These are phyloP conservation scores for Chironex yamaguchii DNA, from an alignment of 30 jellyfish, hydroid and myxozoan species.

Conservation along the genomic window DNA sequence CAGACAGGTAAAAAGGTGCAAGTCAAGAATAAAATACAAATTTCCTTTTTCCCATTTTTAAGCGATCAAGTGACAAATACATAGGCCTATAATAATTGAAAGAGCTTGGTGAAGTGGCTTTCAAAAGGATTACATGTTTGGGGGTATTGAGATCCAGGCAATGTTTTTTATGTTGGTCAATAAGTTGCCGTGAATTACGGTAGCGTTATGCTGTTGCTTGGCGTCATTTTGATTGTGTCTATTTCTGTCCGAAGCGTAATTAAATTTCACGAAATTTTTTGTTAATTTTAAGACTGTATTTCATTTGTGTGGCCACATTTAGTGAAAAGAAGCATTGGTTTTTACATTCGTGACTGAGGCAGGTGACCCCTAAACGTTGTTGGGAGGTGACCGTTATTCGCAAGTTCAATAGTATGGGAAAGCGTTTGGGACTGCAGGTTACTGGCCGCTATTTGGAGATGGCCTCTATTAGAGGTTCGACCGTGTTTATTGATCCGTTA, in stretches of 20 bases:
- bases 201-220: background rate
- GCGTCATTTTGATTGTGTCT: background rate
- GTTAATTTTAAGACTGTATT: background rate
- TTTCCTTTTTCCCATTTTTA: background rate
- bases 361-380: background rate
- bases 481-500: too few relatives aligned
- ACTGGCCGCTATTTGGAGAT: background rate
- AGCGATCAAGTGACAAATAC: background rate
- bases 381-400: background rate
- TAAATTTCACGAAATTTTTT: background rate
- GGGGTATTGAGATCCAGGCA: too few relatives aligned
- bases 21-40: background rate
- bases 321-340: background rate
- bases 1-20: background rate
- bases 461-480: background rate
- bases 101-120: too few relatives aligned
- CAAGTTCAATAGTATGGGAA: background rate
- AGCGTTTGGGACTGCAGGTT: conserved; percentile 1
- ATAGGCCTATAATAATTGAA: background rate
- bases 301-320: background rate
- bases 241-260: background rate
- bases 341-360: background rate
- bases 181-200: background rate
- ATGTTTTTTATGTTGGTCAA: background rate
- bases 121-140: too few relatives aligned